These are phyloP conservation scores for Nerophis lumbriciformis DNA, from an alignment of 2,113 vertebrate genomes.

Conservation along the genomic window DNA sequence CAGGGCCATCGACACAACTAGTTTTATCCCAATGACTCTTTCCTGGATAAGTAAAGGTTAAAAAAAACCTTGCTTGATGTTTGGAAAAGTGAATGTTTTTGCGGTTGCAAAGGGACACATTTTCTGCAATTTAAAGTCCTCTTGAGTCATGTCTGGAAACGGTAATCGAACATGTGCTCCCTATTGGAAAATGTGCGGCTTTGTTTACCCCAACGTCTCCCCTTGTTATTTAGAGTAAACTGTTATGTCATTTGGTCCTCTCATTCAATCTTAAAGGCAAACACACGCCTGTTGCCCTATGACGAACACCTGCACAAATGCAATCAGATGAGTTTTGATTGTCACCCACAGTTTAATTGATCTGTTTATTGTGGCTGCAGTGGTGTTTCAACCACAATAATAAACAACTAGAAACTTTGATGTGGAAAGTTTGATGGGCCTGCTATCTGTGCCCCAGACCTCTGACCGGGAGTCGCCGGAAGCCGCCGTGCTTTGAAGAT, in stretches of 20 bases:
- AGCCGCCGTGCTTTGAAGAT: too few species aligned
- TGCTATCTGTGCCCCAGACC: too few species aligned
- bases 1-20: too few species aligned
- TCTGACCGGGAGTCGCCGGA: too few species aligned
- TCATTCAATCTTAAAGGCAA: constrained; percentile 1
- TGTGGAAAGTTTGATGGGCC: too few species aligned
- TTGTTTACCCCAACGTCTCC: background rate
- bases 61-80: background rate
- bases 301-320: background rate
- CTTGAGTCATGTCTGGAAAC: background rate
- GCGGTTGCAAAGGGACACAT: background rate
- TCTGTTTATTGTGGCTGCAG: too few species aligned
- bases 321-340: background rate
- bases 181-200: background rate
- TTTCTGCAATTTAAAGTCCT: background rate
- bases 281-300: background rate
- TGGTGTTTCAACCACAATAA: too few species aligned
- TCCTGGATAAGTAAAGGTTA: too few species aligned
- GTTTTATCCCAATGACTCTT: too few species aligned
- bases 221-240: background rate
- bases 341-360: background rate
- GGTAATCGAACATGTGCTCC: background rate
- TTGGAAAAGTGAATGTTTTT: background rate
- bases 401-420: too few species aligned
- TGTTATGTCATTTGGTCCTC: constrained; percentile 1